Evolutionary conservation across 2,113 vertebrate genomes (phyloP).

Genomic region (Spilogale gracilis): DNA sequence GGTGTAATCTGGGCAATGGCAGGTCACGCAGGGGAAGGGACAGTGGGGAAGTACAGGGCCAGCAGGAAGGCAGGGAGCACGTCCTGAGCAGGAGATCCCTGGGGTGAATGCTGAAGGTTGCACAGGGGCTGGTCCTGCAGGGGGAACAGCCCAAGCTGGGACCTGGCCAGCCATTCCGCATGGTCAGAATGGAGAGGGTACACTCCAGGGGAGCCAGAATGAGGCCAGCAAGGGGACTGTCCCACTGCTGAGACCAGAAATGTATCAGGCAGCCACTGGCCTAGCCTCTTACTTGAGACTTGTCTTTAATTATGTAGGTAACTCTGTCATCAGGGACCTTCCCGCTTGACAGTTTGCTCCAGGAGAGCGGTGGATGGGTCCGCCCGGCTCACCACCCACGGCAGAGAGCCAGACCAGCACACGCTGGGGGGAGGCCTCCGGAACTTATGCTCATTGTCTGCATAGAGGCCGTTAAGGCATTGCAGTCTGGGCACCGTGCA

Average conservation of each 20-base stretch:
- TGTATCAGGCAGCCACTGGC: neutral
- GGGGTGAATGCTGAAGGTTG: neutral
- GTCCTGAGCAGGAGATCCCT: neutral
- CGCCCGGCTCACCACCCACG: neutral
- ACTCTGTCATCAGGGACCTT: neutral
- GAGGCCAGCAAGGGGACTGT: neutral
- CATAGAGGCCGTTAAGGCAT: accelerated
- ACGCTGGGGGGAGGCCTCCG: neutral
- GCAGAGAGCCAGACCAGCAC: neutral
- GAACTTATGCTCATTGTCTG: neutral
- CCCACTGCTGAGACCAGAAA: neutral
- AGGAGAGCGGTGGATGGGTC: accelerated
- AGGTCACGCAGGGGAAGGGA: neutral
- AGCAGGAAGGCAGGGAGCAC: too few species aligned
- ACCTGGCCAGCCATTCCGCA: neutral
- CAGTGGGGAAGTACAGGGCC: neutral
- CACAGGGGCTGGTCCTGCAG: neutral
- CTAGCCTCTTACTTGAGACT: neutral
- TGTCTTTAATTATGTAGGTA: neutral
- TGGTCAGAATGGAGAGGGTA: accelerated
- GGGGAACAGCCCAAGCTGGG: neutral
- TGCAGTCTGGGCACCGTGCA: neutral
- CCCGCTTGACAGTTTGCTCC: neutral
- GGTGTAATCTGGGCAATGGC: neutral
- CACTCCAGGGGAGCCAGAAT: neutral